These are phyloP conservation scores for Polylopha cassiicola DNA, from an alignment of 2,888 invertebrate species.

Conservation along the genomic window DNA sequence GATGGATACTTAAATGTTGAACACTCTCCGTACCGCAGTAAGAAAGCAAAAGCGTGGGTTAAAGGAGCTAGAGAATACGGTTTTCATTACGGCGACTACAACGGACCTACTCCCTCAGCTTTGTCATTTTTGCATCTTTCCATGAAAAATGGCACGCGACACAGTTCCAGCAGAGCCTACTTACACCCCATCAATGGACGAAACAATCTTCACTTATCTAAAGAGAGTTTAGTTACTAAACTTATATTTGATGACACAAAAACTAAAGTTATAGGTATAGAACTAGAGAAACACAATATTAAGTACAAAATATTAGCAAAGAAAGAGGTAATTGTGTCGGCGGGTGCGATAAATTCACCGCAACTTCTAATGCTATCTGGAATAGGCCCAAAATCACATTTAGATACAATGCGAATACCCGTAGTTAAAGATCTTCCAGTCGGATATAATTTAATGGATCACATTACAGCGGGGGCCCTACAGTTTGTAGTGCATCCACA, in stretches of 20 bases:
- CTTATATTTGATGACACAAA: constrained; percentile 75
- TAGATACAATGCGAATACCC: constrained; percentile 74
- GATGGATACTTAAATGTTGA: constrained; percentile 78
- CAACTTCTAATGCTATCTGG: constrained; percentile 89
- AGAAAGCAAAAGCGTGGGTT: constrained; percentile 75
- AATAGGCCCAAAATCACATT: constrained; percentile 80
- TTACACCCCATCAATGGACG: constrained; percentile 77
- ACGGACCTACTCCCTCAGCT: constrained; percentile 79
- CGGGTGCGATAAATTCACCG: constrained; percentile 86
- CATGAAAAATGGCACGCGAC: constrained; percentile 80
- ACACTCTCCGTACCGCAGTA: constrained; percentile 70
- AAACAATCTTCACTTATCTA: constrained; percentile 79
- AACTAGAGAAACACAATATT: constrained; percentile 71
- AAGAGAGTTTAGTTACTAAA: constrained; percentile 77
- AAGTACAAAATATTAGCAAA: constrained; percentile 76
- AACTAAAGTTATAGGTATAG: constrained; percentile 78
- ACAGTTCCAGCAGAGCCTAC: constrained; percentile 82
- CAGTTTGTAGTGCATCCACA: constrained; percentile 72
- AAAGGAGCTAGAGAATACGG: constrained; percentile 79
- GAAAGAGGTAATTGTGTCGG: constrained; percentile 85
- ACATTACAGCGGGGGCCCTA: constrained; percentile 80
- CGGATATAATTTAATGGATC: constrained; percentile 84
- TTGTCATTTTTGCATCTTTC: constrained; percentile 79
- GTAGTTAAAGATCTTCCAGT: constrained; percentile 78
- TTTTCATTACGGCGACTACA: constrained; percentile 78